phyloP scores from a whole-genome alignment of 2,797 vertebrate species.

The Oceanodroma leucorhoa region DNA sequence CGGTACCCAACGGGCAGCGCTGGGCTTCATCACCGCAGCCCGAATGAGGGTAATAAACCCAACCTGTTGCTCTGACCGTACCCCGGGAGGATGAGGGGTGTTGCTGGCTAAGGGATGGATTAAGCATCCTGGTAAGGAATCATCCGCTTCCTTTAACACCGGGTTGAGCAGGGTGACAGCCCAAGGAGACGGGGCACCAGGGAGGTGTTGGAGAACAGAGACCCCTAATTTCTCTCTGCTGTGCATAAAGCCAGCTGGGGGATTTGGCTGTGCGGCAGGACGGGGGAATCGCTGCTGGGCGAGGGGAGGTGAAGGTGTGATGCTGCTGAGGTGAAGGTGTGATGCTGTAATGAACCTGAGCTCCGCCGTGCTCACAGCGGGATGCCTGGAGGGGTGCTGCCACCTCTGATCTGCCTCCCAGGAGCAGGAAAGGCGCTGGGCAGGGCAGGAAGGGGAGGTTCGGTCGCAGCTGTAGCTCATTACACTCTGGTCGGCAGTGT shows the following conservation, averaged over 20 bases:
- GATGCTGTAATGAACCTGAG: not conserved
- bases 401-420: rapidly evolving
- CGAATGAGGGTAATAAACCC: not conserved
- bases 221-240: not conserved
- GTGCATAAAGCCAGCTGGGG: not conserved
- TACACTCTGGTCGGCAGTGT: not conserved
- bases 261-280: not conserved
- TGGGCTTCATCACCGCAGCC: not conserved
- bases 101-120: not conserved
- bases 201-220: not conserved
- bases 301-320: not conserved
- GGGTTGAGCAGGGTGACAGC: not conserved
- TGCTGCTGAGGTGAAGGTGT: not conserved
- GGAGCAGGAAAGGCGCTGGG: not conserved
- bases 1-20: not conserved
- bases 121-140: not conserved
- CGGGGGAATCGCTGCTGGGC: rapidly evolving
- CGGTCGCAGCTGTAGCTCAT: rapidly evolving
- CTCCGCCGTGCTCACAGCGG: not conserved
- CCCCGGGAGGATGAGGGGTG: not conserved
- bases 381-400: not conserved
- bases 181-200: not conserved
- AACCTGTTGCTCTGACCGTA: not conserved
- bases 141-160: rapidly evolving
- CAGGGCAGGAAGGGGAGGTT: not conserved